Evolutionary conservation across 2,113 vertebrate genomes (phyloP), one percentile per base, ranked within the genome.

Genomic region (Notarius lentiginosus): DNA sequence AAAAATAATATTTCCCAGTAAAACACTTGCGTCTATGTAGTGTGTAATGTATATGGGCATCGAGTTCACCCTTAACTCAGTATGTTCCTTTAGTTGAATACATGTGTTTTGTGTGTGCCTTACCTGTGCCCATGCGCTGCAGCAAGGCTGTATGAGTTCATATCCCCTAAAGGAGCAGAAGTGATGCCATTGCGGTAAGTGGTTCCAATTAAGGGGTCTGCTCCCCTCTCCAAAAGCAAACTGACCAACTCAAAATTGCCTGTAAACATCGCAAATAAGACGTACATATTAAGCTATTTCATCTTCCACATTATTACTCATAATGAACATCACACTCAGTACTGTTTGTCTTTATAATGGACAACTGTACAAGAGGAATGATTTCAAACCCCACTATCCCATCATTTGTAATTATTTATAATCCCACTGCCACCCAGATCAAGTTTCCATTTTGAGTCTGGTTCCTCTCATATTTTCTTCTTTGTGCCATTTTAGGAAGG

Each of bases 101-200:
- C 8, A 47, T 83, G 83, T 15, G 73, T 63, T 51, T 20, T 55
- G 9, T 76, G 24, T 83, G 79, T 83, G 89, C 86, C 1, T 92
- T 90, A 96, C 96, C 95, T 95, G 95, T 95, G 96, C 76, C 96
- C 96, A 4, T 96, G 96, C 56, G 96, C 90, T 41, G 96, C 95
- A 80, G 96, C 96, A 87, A 96, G 93, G 91, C 94, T 95, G 94
- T 92, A 96, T 0, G 95, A 95, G 92, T 94, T 96, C 93, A 95
- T 95, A 91, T 94, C 95, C 66, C 95, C 95, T 66, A 94, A 91
- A 1, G 94, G 94, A 15, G 94, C 90, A 0, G 95, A 94, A 53
- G 93, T 93, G 83, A 95, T 94, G 83, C 95, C 95, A 27, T 94
- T 95, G 73, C 94, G 93, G 89, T 94, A 94, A 87, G 94, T 92